Evolutionary conservation across 2,113 vertebrate species (phyloP), one percentile per base, ranked within the genome.

Genomic region (Corythaeola cristata): DNA sequence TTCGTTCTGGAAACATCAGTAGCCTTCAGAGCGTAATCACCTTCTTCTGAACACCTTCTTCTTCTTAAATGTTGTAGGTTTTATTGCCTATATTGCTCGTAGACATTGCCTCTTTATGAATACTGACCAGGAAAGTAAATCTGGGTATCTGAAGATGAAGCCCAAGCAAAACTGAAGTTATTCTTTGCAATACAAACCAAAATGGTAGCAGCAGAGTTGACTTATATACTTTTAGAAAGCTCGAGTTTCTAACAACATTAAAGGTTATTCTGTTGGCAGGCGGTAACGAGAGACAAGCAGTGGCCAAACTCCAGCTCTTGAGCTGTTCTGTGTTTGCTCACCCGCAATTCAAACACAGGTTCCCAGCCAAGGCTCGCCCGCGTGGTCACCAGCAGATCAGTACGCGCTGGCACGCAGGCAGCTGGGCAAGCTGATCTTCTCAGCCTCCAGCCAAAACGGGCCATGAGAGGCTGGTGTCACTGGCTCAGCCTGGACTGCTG

Each of bases 121-220:
- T 21, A 85, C 35, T 76, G 60, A 91, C 81, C 33, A 90, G 35
- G 91, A 86, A 50, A 49, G 80, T 41, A 96, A 93, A 95, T 52
- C 69, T 5, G 12, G 18, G 28, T 75, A 74, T 45, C 59, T 60
- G 63, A 82, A 94, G 78, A 87, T 1, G 13, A 96, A 92, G 63
- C 16, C 32, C 23, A 58, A 85, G 33, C 37, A 68, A 53, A 88
- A 78, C 1, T 45, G 50, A 49, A 89, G 55, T 17, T 35, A n/a
- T 15, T 56, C 21, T 91, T 56, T 21, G 74, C 12, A 41, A 53
- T 23, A 44, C 15, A 21, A 83, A 41, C 14, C 9, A 62, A 93
- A 76, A 5, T 2, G 5, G 44, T 78, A 88, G 53, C 83, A 76
- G 52, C 37, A 56, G 63, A 68, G 45, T 88, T 45, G 24, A 73